Conservation (phyloP, 1,140 invertebrate species). For the Cherax destructor region DNA sequence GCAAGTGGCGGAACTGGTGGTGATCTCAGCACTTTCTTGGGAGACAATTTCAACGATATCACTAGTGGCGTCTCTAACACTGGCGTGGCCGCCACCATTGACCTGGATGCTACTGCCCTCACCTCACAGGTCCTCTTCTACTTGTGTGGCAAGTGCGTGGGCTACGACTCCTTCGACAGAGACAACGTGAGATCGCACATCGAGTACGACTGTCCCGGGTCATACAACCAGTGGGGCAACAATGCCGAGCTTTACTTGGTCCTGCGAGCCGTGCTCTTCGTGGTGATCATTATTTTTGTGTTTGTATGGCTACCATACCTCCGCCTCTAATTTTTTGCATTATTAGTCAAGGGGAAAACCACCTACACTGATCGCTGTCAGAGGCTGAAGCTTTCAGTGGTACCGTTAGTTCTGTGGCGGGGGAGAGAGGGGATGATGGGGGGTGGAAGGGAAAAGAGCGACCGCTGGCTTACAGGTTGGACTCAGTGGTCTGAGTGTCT, state of each 20-base stretch:
- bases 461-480: too few relatives aligned
- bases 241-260: constrained; percentile 69
- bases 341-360: too few relatives aligned
- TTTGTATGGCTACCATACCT: constrained; percentile 65
- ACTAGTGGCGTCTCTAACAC: not conserved
- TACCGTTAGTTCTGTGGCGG: too few relatives aligned
- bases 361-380: too few relatives aligned
- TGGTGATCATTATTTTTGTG: constrained; percentile 62
- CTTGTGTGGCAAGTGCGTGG: constrained; percentile 68
- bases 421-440: too few relatives aligned
- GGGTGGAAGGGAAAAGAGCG: too few relatives aligned
- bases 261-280: constrained; percentile 66
- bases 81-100: constrained; percentile 1
- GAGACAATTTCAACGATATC: constrained; percentile 22
- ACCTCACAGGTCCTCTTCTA: constrained; percentile 69
- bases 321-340: not conserved
- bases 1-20: constrained; percentile 22
- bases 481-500: too few relatives aligned
- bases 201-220: constrained; percentile 68
- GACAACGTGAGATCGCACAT: constrained; percentile 68
- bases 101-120: constrained; percentile 56
- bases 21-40: constrained; percentile 23
- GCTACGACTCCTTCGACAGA: constrained; percentile 69
- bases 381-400: too few relatives aligned
- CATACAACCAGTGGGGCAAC: constrained; percentile 63